Percentiles rank a stretch among this genome's conserved stretches.
These are phyloP conservation scores for Archips xylosteana DNA, from an alignment of 2,888 invertebrate species.

Conservation along the genomic window DNA sequence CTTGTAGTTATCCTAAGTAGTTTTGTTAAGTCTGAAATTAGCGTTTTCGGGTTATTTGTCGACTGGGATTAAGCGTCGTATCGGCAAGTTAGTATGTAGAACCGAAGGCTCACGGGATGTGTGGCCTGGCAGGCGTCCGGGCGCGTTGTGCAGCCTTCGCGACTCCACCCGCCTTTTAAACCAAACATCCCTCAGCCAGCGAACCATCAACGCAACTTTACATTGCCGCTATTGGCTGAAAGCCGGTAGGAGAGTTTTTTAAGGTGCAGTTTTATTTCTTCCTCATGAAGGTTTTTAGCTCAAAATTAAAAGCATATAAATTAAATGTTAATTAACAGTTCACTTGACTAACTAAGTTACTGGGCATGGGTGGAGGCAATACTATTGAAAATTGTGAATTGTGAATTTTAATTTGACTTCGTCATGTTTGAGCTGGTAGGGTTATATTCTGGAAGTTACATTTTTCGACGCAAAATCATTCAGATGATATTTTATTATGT, in stretches of 20 bases:
- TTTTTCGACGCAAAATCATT: too few relatives aligned
- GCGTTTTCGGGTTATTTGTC: not conserved
- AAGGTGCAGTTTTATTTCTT: not conserved
- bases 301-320: not conserved
- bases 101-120: slow-evolving; percentile 22
- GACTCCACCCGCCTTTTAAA: slow-evolving; percentile 33
- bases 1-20: slow-evolving; percentile 22
- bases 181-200: slow-evolving; percentile 30
- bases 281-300: not conserved
- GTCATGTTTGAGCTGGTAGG: not conserved
- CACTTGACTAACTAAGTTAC: too few relatives aligned
- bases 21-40: not conserved
- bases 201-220: slow-evolving; percentile 13
- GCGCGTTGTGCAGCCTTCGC: slow-evolving; percentile 28
- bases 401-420: not conserved
- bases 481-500: too few relatives aligned
- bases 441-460: not conserved
- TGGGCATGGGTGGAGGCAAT: not conserved
- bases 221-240: slow-evolving; percentile 3
- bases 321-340: not conserved
- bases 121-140: slow-evolving; percentile 18
- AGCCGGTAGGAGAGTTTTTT: not conserved
- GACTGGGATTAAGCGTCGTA: not conserved
- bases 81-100: slow-evolving; percentile 16
- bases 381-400: too few relatives aligned